Evolutionary conservation across 2,888 invertebrate genomes (phyloP).

Genomic region (Thereva unica): DNA sequence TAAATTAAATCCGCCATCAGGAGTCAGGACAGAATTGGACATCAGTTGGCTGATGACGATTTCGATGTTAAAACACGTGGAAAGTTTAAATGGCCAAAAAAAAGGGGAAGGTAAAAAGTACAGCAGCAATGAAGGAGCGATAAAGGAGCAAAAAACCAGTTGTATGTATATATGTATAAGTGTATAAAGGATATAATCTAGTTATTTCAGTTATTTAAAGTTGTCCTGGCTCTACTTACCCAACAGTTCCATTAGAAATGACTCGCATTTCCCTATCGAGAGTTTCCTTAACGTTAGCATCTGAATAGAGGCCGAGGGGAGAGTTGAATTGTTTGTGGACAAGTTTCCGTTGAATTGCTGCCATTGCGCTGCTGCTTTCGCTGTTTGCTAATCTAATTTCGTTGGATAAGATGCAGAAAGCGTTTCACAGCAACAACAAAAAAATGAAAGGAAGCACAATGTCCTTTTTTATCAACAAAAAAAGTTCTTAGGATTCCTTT

Average conservation of each 20-base stretch:
- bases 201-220: no score
- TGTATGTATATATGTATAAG: not conserved
- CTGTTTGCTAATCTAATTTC: slow-evolving; percentile 45
- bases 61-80: slow-evolving; percentile 30
- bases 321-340: slow-evolving; percentile 91
- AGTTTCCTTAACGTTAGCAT: slow-evolving; percentile 78
- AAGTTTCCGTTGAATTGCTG: slow-evolving; percentile 68
- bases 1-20: slow-evolving; percentile 16
- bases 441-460: no score
- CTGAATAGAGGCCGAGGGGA: slow-evolving; percentile 83
- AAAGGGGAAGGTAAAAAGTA: not conserved
- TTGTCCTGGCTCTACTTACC: slow-evolving; percentile 63
- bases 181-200: no score
- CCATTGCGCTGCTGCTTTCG: slow-evolving; percentile 62
- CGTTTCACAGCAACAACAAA: no score
- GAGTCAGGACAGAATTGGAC: not conserved
- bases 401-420: slow-evolving; percentile 23
- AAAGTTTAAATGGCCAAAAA: slow-evolving; percentile 29
- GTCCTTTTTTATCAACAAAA: no score
- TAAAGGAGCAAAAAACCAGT: not conserved
- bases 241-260: slow-evolving; percentile 77
- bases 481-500: no score
- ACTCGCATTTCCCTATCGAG: slow-evolving; percentile 77
- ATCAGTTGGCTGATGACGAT: slow-evolving; percentile 26
- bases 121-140: no score